These are phyloP conservation scores for Excalfactoria chinensis DNA, from an alignment of 2,113 vertebrate species.

Conservation along the genomic window DNA sequence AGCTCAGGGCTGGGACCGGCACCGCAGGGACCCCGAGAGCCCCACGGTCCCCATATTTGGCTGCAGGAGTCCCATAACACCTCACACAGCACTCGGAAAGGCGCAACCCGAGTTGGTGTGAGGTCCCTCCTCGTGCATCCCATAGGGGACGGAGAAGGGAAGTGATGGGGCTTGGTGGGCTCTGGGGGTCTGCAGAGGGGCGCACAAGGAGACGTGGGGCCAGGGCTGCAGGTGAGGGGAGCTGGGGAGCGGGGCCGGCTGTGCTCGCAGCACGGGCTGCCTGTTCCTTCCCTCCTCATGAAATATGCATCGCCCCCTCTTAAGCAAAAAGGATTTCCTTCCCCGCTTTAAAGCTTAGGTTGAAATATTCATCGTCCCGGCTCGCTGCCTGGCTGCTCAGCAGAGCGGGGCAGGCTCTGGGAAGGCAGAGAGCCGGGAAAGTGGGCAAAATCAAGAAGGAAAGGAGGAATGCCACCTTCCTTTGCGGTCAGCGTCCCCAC, in stretches of 20 bases:
- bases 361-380: slow-evolving; percentile 47
- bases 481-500: not conserved
- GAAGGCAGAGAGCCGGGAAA: not conserved
- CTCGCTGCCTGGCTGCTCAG: not conserved
- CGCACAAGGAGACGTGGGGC: not conserved
- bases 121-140: not conserved
- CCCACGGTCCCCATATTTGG: fast-evolving
- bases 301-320: slow-evolving; percentile 57
- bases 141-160: not conserved
- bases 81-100: not conserved
- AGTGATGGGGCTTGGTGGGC: not conserved
- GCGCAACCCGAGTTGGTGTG: not conserved
- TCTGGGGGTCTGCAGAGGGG: not conserved
- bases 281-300: not conserved
- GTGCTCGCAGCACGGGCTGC: not conserved
- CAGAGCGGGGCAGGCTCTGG: not conserved
- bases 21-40: fast-evolving
- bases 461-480: not conserved
- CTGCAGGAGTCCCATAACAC: fast-evolving
- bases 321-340: slow-evolving; percentile 48
- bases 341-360: slow-evolving; percentile 25
- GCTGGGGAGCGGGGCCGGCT: not conserved
- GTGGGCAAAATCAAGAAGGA: not conserved
- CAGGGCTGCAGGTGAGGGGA: not conserved
- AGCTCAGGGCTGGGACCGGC: not conserved